Base-by-base conservation (phyloP, 2,888 invertebrate genomes). In the Patella pellucida region DNA sequence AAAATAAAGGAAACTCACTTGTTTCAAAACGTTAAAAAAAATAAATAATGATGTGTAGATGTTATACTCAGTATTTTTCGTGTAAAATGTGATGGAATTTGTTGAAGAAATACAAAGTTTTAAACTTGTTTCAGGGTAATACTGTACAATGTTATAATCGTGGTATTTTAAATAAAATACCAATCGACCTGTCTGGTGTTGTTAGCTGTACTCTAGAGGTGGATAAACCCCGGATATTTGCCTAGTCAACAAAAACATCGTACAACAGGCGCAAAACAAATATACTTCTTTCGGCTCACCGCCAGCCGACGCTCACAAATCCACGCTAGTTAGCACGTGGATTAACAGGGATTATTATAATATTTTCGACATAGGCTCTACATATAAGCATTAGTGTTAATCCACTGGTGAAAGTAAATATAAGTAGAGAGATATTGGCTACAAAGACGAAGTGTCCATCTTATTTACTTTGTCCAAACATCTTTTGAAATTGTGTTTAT, bases 301-400 rank as follows among this genome's bases (percentile, higher is more conserved):
- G 62, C 62, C 62, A 62, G 23, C 62, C 62, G 14, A 62, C 62
- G 62, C 62, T 62, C 62, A 23, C 11, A 23, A 62, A 62, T 62
- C 62, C 62, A 23, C 12, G 19, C 62, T 19, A 62, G 62, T 62
- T 62, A 62, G 23, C 62, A 62, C 62, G 19, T 62, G 19, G 62
- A 62, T 62, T 62, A 62, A 3, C 19, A 23, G 62, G 62, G 11
- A 62, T 62, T 62, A 62, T 19, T 23, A 23, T 62, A 62, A 62
- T 62, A 62, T 62, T 62, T 62, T 62, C 62, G 23, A 19, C 62
- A 62, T 62, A 23, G 62, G 23, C 23, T 23, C 62, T 62, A 14
- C 62, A 62, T 62, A 62, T 19, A 23, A 23, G 62, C 19, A 62
- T 62, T 62, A 62, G 62, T 62, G 19, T 19, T 62, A 62, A 62